Base-by-base conservation (phyloP, 1,140 invertebrate genomes). In the Himalopsyche phryganea region DNA sequence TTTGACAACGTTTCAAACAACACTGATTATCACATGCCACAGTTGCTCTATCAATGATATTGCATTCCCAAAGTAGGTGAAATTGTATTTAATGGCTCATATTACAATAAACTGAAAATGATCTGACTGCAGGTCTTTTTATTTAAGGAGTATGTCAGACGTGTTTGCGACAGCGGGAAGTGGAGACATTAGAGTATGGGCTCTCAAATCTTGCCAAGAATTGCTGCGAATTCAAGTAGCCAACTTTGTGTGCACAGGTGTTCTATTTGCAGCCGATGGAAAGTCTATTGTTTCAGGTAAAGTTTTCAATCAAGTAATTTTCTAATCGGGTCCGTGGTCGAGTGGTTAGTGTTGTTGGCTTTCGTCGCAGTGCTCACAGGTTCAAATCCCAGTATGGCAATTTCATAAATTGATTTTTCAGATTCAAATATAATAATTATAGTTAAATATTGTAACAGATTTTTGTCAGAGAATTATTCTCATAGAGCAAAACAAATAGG, bases 151-250 rank as follows among this genome's bases (percentile, higher is more conserved):
- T 80, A 88, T 85, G 74, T 86, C 87, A 0, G 84, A 90, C 50
- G 85, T 95, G 56, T 94, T 96, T 75, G 89, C 90, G 17, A 94
- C 92, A 0, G 87, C 85, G 45, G 88, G 91, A 51, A 83, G 85
- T 66, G 84, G 94, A 68, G 87, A 89, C 64, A 87, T 96, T 17
- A 80, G 93, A 58, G 81, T 96, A 17, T 97, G 93, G 93, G 85
- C 86, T 60, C 73, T 87, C 17, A 73, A 78, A 18, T 85, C 83
- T 0, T 85, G 85, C 55, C 84, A 86, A 67, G 93, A 96, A 78
- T 72, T 94, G 46, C 77, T 94, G 0, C 79, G 93, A 32, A 91
- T 95, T 50, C 82, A 83, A 54, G 86, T 96, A 2, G 84, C 86
- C 5, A 96, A 96, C 75, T 93, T 94, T 69, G 84, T 84, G 7